A percentile compares a stretch with the other conserved stretches of the same genome.
Evolutionary conservation across 1,140 invertebrate species (phyloP).

Genomic region (Leptopilina boulardi): DNA sequence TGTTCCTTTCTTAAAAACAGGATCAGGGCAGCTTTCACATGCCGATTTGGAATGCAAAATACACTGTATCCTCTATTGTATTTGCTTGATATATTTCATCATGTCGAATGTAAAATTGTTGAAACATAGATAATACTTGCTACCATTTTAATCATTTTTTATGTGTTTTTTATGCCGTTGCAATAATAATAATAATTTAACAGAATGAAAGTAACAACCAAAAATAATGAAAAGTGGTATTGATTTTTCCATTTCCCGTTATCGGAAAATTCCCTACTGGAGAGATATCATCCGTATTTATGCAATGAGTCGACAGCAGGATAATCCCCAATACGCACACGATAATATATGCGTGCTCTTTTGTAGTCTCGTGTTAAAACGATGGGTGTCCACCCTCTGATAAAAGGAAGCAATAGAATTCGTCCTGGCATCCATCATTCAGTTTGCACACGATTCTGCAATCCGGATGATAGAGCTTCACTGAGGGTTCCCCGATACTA

Average conservation of each 20-base stretch:
- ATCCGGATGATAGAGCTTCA: conserved; percentile 13
- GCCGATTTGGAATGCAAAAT: not conserved
- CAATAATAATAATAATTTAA: not conserved
- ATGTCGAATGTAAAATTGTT: no score
- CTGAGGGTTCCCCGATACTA: not conserved
- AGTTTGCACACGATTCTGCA: conserved; percentile 15
- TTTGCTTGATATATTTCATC: no score
- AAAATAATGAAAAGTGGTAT: not conserved
- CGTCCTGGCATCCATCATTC: conserved; percentile 25
- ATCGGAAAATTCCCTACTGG: not conserved
- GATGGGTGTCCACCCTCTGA: conserved; percentile 14
- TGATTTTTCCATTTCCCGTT: not conserved
- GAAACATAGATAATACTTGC: no score
- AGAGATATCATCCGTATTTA: conserved; percentile 7
- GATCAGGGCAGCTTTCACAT: not conserved
- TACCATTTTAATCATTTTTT: no score
- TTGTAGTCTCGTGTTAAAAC: conserved; percentile 22
- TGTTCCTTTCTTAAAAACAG: conserved; percentile 28
- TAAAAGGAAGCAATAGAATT: conserved; percentile 29
- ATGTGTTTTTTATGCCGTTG: no score
- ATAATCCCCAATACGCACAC: conserved; percentile 4
- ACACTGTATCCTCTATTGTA: no score
- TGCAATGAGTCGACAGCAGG: conserved; percentile 11
- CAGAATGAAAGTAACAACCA: not conserved
- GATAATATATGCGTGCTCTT: conserved; percentile 16